Evolutionary conservation across 2,113 vertebrate genomes (phyloP), one percentile per base, ranked within the genome.

Genomic region (Scortum barcoo): DNA sequence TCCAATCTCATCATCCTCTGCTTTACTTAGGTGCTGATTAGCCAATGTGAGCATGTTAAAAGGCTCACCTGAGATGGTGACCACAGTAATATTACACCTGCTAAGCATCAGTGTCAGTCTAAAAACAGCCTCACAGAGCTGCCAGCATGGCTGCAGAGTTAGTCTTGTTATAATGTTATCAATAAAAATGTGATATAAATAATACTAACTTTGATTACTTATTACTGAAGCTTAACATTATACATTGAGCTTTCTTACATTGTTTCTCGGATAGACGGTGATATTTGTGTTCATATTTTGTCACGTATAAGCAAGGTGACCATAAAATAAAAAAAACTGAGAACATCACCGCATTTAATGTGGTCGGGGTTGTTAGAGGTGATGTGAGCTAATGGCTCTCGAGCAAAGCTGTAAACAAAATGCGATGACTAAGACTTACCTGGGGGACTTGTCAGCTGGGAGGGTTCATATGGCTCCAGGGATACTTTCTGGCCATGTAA

Each of bases 321-420:
- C 72, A 48, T 33, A 36, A 36, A 36, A 6, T 36, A 36, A n/a
- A n/a, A n/a, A n/a, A n/a, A n/a, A n/a, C n/a, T 69, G 42, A 42
- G 42, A 58, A 60, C 57, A 33, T 33, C 19, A 0, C 12, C 42
- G 22, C 22, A 76, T 73, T 46, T 46, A 36, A 60, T 65, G 16
- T 24, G 26, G n/a, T 40, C 12, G 14, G 16, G 44, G 28, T 51
- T 33, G 44, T 54, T 56, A 14, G 36, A 54, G 70, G 36, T 69
- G 56, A 38, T 77, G 22, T 7, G 30, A 68, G 54, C 67, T 17
- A 54, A 61, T 24, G 38, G 42, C 20, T 65, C 12, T 40, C 40
- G 13, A 72, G 20, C 13, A 73, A 78, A 66, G 63, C 62, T 86
- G 33, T 51, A 83, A 86, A 87, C 74, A 85, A 88, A 85, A 85